Conservation (phyloP, 2,888 invertebrate genomes). For the Tinea trinotella region DNA sequence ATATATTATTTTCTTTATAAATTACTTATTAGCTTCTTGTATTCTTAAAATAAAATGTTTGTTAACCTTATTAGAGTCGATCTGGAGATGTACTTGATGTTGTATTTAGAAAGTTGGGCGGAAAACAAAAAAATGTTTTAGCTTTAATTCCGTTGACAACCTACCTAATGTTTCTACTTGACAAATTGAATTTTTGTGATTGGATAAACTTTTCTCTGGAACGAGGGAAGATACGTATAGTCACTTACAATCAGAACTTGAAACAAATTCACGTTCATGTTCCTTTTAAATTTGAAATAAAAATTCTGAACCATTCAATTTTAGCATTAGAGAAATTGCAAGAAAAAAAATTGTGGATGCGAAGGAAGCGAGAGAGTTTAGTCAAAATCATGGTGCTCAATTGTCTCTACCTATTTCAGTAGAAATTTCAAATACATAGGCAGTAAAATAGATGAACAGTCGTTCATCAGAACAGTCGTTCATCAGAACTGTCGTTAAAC, state of each 20-base stretch:
- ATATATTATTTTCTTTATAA: not conserved
- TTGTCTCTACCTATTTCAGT: no score
- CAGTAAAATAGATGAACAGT: no score
- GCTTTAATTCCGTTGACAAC: constrained; percentile 10
- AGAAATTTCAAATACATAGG: no score
- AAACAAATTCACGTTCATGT: not conserved
- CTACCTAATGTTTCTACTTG: constrained; percentile 8
- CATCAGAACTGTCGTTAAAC: no score
- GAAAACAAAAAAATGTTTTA: not conserved
- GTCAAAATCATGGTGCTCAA: no score
- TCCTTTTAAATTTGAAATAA: no score
- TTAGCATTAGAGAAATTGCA: no score
- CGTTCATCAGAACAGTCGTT: no score
- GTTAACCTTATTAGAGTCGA: constrained; percentile 11
- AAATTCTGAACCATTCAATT: no score
- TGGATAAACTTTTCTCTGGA: constrained; percentile 12
- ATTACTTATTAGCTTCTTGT: no score
- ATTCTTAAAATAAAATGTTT: not conserved
- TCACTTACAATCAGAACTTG: not conserved
- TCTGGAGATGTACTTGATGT: not conserved
- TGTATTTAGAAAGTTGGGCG: not conserved
- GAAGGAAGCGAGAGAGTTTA: no score
- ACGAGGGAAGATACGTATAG: not conserved
- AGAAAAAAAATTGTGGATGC: no score
- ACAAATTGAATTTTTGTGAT: constrained; percentile 17